Percentiles rank a stretch among this genome's conserved stretches.
Conservation (phyloP, 2,888 invertebrate genomes). For the Formica aserva region DNA sequence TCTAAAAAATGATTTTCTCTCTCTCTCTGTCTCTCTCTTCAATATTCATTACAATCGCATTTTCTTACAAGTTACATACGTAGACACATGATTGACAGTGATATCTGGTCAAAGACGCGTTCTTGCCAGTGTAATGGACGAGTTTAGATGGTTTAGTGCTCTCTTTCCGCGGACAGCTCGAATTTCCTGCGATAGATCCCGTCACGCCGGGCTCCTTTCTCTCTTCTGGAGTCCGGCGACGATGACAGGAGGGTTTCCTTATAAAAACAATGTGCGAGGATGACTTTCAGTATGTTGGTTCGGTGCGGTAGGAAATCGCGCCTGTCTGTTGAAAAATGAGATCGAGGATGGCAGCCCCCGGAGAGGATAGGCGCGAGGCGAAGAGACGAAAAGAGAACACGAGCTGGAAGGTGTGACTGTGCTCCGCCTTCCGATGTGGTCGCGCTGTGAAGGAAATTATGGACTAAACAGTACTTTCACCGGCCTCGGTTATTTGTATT, state of each 20-base stretch:
- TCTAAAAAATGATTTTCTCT: neutral
- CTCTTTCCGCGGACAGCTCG: conserved; percentile 37
- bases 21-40: neutral
- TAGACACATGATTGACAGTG: neutral
- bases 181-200: conserved; percentile 60
- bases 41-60: neutral
- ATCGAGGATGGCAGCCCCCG: conserved; percentile 18
- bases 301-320: conserved; percentile 75
- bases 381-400: conserved; percentile 44
- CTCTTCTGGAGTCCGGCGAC: conserved; percentile 57
- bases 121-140: neutral
- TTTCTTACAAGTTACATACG: neutral
- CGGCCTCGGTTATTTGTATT: conserved; percentile 79
- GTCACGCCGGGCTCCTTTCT: conserved; percentile 57
- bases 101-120: neutral
- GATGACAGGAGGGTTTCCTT: conserved; percentile 81
- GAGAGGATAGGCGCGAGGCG: conserved; percentile 36
- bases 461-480: conserved; percentile 77
- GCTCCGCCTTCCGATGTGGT: conserved; percentile 78
- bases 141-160: neutral
- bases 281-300: conserved; percentile 77
- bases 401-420: conserved; percentile 82
- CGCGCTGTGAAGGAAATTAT: conserved; percentile 79
- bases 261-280: conserved; percentile 82
- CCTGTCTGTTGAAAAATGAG: conserved; percentile 60